Percentiles rank a stretch among this genome's conserved stretches.
These are phyloP conservation scores for Scelioninae gen. 1 DNA, from an alignment of 2,888 invertebrate species.

Conservation along the genomic window DNA sequence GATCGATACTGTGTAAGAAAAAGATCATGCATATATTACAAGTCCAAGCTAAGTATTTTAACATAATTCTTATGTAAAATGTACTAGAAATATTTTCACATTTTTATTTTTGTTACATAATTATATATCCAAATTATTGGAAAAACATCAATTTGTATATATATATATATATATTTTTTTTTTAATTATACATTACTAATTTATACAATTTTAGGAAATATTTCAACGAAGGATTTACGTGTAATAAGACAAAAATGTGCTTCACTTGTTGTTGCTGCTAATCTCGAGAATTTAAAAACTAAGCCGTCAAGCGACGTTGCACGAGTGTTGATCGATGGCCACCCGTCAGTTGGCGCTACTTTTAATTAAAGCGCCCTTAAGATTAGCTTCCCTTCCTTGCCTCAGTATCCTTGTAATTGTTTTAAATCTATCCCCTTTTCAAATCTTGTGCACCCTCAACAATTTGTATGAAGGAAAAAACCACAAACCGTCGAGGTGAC, in stretches of 20 bases:
- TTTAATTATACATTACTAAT: constrained; percentile 83
- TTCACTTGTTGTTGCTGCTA: neutral
- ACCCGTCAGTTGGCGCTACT: constrained; percentile 84
- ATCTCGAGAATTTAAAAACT: constrained; percentile 65
- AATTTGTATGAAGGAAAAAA: constrained; percentile 77
- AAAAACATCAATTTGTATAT: no score
- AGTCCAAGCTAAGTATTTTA: no score
- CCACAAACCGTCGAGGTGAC: constrained; percentile 82
- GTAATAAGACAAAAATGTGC: no score
- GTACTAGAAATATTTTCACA: no score
- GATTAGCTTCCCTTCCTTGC: constrained; percentile 81
- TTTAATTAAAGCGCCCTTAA: constrained; percentile 85
- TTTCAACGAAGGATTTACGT: no score
- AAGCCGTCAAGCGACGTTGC: constrained; percentile 72
- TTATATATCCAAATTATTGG: no score
- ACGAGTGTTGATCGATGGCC: constrained; percentile 84
- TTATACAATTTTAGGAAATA: constrained; percentile 57
- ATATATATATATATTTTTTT: no score
- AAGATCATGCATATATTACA: no score
- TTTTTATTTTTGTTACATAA: no score
- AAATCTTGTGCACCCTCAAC: constrained; percentile 74
- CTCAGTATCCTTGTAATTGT: constrained; percentile 82
- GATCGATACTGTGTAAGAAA: no score
- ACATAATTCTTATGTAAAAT: no score
- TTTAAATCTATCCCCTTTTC: constrained; percentile 82